These are phyloP conservation scores for Mystacornis crossleyi DNA, from an alignment of 2,113 vertebrate species.

Conservation along the genomic window DNA sequence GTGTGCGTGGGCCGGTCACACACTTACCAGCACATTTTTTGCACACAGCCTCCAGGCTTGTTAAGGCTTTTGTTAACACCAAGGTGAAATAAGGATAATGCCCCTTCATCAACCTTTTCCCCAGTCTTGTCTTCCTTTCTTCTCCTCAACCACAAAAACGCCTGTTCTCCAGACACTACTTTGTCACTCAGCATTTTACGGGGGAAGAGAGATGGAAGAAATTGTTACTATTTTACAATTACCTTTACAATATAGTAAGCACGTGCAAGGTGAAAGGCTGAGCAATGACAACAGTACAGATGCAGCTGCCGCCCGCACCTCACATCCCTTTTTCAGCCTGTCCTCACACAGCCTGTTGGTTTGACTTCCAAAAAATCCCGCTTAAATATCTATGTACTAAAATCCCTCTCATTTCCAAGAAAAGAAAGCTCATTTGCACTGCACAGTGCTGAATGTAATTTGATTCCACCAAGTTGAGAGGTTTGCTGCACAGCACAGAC, in stretches of 20 bases:
- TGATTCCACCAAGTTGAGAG: background rate
- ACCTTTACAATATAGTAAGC: background rate
- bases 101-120: background rate
- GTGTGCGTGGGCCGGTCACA: background rate
- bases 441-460: background rate
- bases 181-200: background rate
- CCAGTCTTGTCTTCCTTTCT: background rate
- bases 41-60: background rate
- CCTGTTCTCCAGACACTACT: background rate
- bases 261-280: background rate
- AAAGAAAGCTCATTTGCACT: background rate
- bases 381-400: background rate
- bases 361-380: background rate
- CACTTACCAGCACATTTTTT: background rate
- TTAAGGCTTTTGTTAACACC: background rate
- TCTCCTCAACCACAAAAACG: background rate
- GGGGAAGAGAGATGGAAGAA: background rate
- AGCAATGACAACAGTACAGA: background rate
- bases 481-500: background rate
- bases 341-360: background rate
- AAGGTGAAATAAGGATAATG: background rate
- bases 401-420: background rate
- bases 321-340: background rate
- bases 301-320: background rate
- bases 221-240: slow-evolving; percentile 26